Base-by-base conservation (phyloP, 2,797 vertebrate species). In the Erpetoichthys calabaricus region DNA sequence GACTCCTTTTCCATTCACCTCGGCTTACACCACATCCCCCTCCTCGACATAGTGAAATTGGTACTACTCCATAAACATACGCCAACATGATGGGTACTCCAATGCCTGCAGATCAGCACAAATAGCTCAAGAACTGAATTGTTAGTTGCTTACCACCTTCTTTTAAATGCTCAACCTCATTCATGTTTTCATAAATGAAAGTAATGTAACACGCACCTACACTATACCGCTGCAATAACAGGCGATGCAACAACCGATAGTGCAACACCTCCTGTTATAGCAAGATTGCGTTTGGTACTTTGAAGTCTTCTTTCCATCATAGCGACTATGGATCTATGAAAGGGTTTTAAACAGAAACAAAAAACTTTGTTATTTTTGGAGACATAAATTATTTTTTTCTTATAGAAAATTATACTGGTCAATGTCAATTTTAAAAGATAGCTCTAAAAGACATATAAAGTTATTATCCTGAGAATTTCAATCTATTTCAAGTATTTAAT, bases 81-180 rank as follows among this genome's bases (percentile, higher is more conserved):
- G 95, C 95, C 82, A 98, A 60, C 95, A 98, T 98, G 82, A 98
- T 98, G 69, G 95, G 95, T 8, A 98, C 92, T 0, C 95, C 94
- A 7, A 98, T 94, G 45, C 95, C 95, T 98, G 76, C 0, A n/a
- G 61, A 59, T 41, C 59, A 0, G 61, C 57, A 59, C 45, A 45
- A 8, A 44, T 54, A 8, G 45, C 42, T 45, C 5, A n/a, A n/a
- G 4, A 45, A 7, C 45, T 5, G 2, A 43, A 47, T 25, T 25
- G 25, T 25, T 25, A 25, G 25, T 25, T 25, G 25, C 25, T 25
- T 41, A 56, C 7, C 6, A 57, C 44, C 53, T 63, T 53, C 56
- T 8, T 25, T 25, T 25, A 25, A 25, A 25, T 25, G 25, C 25
- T 25, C 25, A 25, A 25, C 25, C 25, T 25, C 25, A 25, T 25